phyloP scores from a whole-genome alignment of 2,797 vertebrate species.

The Netta rufina region DNA sequence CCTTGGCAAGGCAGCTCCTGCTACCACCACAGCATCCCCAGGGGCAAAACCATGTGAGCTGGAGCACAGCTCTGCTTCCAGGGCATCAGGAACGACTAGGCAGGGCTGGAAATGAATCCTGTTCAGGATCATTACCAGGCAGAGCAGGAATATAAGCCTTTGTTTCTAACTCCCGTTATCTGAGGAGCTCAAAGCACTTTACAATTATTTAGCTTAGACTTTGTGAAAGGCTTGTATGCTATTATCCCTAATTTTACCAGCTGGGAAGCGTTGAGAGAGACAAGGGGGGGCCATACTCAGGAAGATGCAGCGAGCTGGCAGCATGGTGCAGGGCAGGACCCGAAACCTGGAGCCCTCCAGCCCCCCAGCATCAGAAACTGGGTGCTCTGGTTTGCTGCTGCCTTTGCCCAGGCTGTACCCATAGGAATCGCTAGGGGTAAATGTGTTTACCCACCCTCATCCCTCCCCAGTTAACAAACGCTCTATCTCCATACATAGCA shows the following conservation, averaged over 20 bases:
- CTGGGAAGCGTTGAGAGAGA: not conserved
- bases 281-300: fast-evolving
- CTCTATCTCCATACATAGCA: not conserved
- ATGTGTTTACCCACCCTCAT: not conserved
- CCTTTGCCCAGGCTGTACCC: not conserved
- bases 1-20: not conserved
- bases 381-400: not conserved
- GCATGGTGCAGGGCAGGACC: not conserved
- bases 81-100: conserved; percentile 15
- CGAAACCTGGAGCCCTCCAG: not conserved
- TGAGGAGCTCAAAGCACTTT: conserved; percentile 41
- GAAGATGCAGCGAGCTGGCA: not conserved
- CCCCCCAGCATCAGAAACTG: not conserved
- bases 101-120: conserved; percentile 39
- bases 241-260: conserved; percentile 57
- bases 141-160: conserved; percentile 49
- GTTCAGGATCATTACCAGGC: conserved; percentile 41
- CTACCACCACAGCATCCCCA: not conserved
- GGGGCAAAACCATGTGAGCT: not conserved
- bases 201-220: conserved; percentile 57
- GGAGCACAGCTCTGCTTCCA: not conserved
- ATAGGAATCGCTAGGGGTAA: not conserved
- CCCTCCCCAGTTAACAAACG: not conserved
- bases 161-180: conserved; percentile 44
- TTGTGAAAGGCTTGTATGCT: conserved; percentile 21